Evolutionary conservation across 2,797 vertebrate species (phyloP), one percentile per base, ranked within the genome.

Genomic region (Sorex maritimensis): DNA sequence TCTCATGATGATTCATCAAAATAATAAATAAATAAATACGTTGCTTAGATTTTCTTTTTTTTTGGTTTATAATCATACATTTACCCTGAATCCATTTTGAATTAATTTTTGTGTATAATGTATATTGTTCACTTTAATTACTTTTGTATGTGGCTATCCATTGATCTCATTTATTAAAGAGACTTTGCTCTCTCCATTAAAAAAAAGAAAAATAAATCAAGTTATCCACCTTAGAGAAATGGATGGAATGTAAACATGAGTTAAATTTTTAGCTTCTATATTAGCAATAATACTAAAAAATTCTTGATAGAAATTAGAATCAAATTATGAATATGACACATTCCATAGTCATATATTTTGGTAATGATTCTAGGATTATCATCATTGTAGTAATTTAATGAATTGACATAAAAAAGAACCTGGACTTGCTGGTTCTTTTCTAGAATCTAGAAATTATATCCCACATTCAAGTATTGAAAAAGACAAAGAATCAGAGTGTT

Each of bases 251-350:
- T 71, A 52, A 94, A 93, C 91, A 52, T 85, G 21, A 83, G 13
- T 92, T 34, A 86, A 49, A 90, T 93, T 81, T 86, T 58, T 86
- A 49, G 83, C 34, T 80, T 93, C 14, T 21, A 28, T 12, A 88
- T 83, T 17, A 69, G 7, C 14, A 86, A 71, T 71, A 81, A 84
- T 4, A 69, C 4, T 15, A 72, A 77, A 72, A 23, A 63, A 69
- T 44, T 90, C 26, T 86, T 67, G 24, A 14, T 90, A 75, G 44
- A 44, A 11, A 38, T n/a, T 86, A 72, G 38, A 49, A 7, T 84
- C 26, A 61, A 61, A 61, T 61, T 61, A 75, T 58, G 8, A 87
- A 11, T 1, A 28, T 89, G 44, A 10, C 7, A 46, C 13, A 38
- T 71, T 17, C 49, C 44, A 24, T 46, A 89, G 21, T 1, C 23